Evolutionary conservation across 2,113 vertebrate genomes (phyloP).

Genomic region (Clinocottus analis): DNA sequence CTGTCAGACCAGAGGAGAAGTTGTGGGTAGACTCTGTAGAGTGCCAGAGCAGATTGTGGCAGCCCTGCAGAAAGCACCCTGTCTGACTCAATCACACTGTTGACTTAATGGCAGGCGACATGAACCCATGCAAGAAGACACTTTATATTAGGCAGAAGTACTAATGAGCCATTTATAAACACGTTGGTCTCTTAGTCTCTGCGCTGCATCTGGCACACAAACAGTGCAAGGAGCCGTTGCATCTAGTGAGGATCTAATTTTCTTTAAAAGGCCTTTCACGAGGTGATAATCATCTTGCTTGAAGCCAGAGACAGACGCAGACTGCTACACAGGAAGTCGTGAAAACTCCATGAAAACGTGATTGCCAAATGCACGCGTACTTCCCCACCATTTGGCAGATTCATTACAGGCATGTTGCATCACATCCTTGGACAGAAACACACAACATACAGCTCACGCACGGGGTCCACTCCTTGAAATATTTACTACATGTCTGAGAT

Average conservation of each 20-base stretch:
- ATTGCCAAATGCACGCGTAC: not conserved
- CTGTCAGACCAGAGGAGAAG: constrained; percentile 18
- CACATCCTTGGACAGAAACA: constrained; percentile 19
- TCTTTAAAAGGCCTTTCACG: constrained; percentile 16
- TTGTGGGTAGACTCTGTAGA: constrained; percentile 3
- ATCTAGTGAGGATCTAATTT: constrained; percentile 3
- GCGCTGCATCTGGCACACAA: constrained; percentile 27
- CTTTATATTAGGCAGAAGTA: constrained; percentile 52
- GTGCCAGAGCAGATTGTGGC: constrained; percentile 19
- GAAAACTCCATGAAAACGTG: constrained; percentile 8
- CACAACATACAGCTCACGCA: not conserved
- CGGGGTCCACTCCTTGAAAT: not conserved
- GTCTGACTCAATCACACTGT: constrained; percentile 39
- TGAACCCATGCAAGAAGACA: constrained; percentile 49
- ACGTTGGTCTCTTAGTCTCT: constrained; percentile 33
- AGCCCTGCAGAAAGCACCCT: constrained; percentile 24
- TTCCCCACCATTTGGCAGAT: constrained; percentile 23
- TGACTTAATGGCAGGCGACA: constrained; percentile 42
- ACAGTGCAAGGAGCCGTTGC: constrained; percentile 17
- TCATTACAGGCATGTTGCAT: constrained; percentile 54
- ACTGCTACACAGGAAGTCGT: not conserved
- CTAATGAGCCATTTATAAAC: constrained; percentile 68
- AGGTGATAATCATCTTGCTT: constrained; percentile 30
- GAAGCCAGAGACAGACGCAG: not conserved
- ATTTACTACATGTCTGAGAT: not conserved